phyloP scores from a whole-genome alignment of 1,140 invertebrate species.

The Solen grandis region DNA sequence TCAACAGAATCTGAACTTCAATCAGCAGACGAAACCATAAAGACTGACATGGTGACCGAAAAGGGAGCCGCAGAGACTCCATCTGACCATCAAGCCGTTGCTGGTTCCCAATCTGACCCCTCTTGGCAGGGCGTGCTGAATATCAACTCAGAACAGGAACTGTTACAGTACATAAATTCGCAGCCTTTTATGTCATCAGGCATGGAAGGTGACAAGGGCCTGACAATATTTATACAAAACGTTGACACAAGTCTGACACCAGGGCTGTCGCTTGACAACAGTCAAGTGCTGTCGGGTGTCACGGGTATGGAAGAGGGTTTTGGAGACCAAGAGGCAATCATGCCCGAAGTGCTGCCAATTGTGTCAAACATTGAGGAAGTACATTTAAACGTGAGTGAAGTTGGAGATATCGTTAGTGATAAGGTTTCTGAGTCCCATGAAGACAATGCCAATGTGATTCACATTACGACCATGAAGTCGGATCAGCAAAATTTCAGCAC shows the following conservation, averaged over 20 bases:
- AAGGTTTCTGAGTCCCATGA: too few relatives aligned
- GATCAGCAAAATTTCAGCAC: too few relatives aligned
- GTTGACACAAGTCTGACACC: constrained; percentile 20
- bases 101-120: too few relatives aligned
- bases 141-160: constrained; percentile 52
- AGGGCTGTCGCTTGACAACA: constrained; percentile 39
- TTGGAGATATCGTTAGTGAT: too few relatives aligned
- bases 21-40: too few relatives aligned
- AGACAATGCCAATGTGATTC: too few relatives aligned
- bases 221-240: constrained; percentile 52
- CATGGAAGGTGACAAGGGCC: constrained; percentile 36
- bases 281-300: constrained; percentile 25
- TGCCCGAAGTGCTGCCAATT: constrained; percentile 31
- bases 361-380: constrained; percentile 21
- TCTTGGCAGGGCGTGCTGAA: constrained; percentile 47
- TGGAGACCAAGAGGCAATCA: constrained; percentile 29
- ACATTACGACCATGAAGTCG: too few relatives aligned
- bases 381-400: too few relatives aligned
- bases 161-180: constrained; percentile 42
- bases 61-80: constrained; percentile 37
- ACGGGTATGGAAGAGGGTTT: constrained; percentile 16
- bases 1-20: too few relatives aligned
- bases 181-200: not conserved
- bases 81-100: too few relatives aligned
- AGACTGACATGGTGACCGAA: constrained; percentile 33